Evolutionary conservation across 1,140 invertebrate species (phyloP).

Genomic region (Drosophila obscura): DNA sequence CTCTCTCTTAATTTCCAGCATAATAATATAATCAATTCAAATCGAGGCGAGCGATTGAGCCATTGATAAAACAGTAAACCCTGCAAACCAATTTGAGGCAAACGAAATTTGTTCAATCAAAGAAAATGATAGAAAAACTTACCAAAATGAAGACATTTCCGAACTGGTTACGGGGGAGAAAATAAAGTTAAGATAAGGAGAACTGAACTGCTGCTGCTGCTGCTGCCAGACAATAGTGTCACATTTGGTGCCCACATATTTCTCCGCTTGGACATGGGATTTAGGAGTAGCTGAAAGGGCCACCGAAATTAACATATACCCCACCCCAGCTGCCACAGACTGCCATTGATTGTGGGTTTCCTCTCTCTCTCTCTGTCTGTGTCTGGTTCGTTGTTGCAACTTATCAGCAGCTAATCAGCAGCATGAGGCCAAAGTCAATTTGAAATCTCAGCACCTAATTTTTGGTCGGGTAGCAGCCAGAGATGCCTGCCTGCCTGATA

Average conservation of each 20-base stretch:
- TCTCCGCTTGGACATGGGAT: conserved; percentile 12
- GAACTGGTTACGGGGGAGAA: conserved; percentile 31
- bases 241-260: conserved; percentile 63
- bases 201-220: background rate
- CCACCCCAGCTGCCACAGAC: conserved; percentile 49
- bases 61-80: conserved; percentile 40
- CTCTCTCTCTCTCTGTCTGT: background rate
- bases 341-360: conserved; percentile 62
- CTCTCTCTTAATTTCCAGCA: conserved; percentile 55
- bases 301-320: conserved; percentile 59
- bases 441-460: conserved; percentile 76
- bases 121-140: conserved; percentile 18
- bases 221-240: conserved; percentile 57
- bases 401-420: conserved; percentile 80
- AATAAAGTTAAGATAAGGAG: conserved; percentile 37
- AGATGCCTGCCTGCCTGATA: conserved; percentile 3
- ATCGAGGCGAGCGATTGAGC: conserved; percentile 23
- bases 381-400: conserved; percentile 34
- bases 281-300: conserved; percentile 16
- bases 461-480: conserved; percentile 46
- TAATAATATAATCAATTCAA: conserved; percentile 58
- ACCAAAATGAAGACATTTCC: conserved; percentile 63
- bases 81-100: conserved; percentile 7
- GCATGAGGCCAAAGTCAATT: conserved; percentile 67
- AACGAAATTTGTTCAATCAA: conserved; percentile 43